Base-by-base conservation (phyloP, 2,113 vertebrate genomes). In the Larimichthys crocea region DNA sequence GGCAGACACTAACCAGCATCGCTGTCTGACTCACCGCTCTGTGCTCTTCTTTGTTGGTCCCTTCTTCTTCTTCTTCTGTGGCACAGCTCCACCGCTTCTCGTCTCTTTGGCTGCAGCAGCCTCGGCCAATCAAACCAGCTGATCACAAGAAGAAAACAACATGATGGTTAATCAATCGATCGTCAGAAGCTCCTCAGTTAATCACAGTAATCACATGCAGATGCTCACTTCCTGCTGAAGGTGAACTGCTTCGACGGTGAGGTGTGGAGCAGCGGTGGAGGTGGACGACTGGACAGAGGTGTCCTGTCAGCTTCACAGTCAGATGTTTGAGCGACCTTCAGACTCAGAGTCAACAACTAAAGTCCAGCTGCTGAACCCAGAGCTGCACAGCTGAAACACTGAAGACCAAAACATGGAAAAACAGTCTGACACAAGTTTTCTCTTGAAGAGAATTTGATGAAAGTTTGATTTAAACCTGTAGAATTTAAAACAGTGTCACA, bases 291-390 rank as follows among this genome's bases (percentile, higher is more conserved):
- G 75, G 3, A 29, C 15, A 0, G 53, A 67, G 12, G 6, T 4
- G 42, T 67, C 52, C 74, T 24, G 63, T 69, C 65, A 69, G n/a
- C 42, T 48, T 55, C 16, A 49, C 24, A 26, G 52, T 57, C n/a
- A 48, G 42, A n/a, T 1, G 69, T 19, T 3, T 22, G 6, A 24
- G 74, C 0, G 67, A 78, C 75, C 75, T 78, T 78, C 46, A 78
- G 75, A 78, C 75, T 40, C 5, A 49, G 48, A 42, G 74, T 77
- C 53, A 77, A 77, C 63, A 67, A n/a, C 10, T 22, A 3, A 42
- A 69, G 10, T 64, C 29, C 49, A n/a, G 6, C 66, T 68, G 19
- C 19, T 40, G 42, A 22, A 22, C 9, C 5, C 20, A 5, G 17
- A 42, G 31, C 29, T 61, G 20, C 6, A 52, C 19, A 29, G 1